A percentile compares a stretch with the other conserved stretches of the same genome.
phyloP scores from a whole-genome alignment of 23 tunicate species.

The Styela clava region DNA sequence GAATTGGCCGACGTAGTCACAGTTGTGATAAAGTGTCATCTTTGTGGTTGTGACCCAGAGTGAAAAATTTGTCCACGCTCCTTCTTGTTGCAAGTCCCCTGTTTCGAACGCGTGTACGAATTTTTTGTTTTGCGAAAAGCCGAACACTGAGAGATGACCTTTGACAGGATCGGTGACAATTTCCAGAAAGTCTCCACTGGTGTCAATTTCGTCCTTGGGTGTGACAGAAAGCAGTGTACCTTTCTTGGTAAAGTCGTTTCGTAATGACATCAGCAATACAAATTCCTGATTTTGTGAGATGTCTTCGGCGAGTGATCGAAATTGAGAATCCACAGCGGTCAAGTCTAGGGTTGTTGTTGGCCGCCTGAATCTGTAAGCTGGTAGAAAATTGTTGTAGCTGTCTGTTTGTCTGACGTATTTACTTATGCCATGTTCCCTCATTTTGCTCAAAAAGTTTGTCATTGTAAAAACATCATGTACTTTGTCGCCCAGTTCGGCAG shows the following conservation, averaged over 20 bases:
- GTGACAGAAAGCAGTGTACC: slow-evolving; percentile 14
- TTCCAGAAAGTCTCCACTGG: neutral
- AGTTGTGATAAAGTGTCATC: slow-evolving; percentile 13
- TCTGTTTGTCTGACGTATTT: neutral
- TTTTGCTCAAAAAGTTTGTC: slow-evolving; percentile 7
- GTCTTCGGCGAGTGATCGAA: neutral
- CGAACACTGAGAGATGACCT: slow-evolving; percentile 2
- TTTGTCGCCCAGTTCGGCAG: slow-evolving; percentile 5
- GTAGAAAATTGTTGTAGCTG: slow-evolving; percentile 23
- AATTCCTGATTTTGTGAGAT: neutral
- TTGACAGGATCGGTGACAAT: slow-evolving; percentile 15
- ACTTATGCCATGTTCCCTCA: neutral
- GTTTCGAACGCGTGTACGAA: neutral
- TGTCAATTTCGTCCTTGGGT: slow-evolving; percentile 17
- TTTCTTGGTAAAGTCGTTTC: slow-evolving; percentile 13
- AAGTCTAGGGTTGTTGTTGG: neutral
- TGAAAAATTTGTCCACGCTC: slow-evolving; percentile 17
- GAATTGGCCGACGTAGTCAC: slow-evolving; percentile 11
- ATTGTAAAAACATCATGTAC: slow-evolving; percentile 24
- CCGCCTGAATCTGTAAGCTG: slow-evolving; percentile 18
- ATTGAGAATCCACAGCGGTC: slow-evolving; percentile 10
- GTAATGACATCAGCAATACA: slow-evolving; percentile 20
- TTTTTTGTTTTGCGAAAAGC: neutral
- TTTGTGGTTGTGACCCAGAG: neutral
- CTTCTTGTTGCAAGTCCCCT: neutral